A percentile compares a stretch with the other conserved stretches of the same genome.
These are phyloP conservation scores for Acanthosoma haemorrhoidale DNA, from an alignment of 2,888 invertebrate genomes.

Conservation along the genomic window DNA sequence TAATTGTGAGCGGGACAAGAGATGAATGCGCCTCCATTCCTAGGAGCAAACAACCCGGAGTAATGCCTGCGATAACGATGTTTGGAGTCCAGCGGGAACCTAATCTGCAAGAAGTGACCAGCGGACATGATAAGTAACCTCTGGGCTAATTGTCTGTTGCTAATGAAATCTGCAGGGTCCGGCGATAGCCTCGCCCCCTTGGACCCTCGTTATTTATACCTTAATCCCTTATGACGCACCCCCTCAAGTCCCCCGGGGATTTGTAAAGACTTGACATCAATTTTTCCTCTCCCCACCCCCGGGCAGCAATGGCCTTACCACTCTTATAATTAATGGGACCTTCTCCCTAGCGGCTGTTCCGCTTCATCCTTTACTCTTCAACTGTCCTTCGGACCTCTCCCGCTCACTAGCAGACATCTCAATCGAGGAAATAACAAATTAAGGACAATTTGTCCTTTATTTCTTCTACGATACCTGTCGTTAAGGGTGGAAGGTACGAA, in stretches of 20 bases:
- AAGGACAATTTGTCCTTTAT: too few species aligned
- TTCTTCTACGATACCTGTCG: too few species aligned
- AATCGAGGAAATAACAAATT: too few species aligned
- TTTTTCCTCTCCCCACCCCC: slow-evolving; percentile 3
- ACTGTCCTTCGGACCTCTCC: not conserved
- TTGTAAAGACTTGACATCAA: slow-evolving; percentile 18
- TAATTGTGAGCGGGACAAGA: not conserved
- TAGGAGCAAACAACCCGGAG: too few species aligned
- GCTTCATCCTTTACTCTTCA: not conserved
- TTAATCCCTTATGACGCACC: slow-evolving; percentile 26
- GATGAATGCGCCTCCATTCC: not conserved
- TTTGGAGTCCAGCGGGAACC: too few species aligned
- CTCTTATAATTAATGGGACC: slow-evolving; percentile 14
- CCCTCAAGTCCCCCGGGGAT: not conserved
- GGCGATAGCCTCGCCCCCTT: not conserved
- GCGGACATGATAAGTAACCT: not conserved
- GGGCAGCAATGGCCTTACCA: not conserved
- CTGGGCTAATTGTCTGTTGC: not conserved
- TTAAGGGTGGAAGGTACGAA: too few species aligned
- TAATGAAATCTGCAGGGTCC: not conserved
- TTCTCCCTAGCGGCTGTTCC: not conserved
- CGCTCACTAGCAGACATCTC: too few species aligned
- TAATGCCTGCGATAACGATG: not conserved
- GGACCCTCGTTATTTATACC: slow-evolving; percentile 25
- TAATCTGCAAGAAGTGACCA: not conserved